These are phyloP conservation scores for Upupa epops DNA, from an alignment of 2,113 vertebrate genomes.

Conservation along the genomic window DNA sequence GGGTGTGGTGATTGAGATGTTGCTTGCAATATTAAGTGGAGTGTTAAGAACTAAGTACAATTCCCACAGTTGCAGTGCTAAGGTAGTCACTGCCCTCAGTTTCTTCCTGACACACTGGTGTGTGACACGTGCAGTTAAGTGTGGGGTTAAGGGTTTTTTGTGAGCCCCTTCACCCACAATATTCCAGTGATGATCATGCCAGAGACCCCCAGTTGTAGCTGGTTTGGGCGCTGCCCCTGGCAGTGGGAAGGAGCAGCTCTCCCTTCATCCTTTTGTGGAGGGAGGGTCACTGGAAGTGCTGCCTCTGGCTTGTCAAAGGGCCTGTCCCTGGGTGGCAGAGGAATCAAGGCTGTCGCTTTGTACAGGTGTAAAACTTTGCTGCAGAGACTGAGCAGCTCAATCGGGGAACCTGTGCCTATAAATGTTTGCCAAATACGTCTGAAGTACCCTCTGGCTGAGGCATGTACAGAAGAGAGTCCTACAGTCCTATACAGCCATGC, in stretches of 20 bases:
- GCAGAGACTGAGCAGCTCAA: not conserved
- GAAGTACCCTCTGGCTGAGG: not conserved
- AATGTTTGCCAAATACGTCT: not conserved
- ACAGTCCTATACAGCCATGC: accelerated
- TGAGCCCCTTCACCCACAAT: not conserved
- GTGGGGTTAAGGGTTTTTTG: not conserved
- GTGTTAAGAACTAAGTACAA: not conserved
- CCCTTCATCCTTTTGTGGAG: accelerated
- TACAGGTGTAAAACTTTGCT: not conserved
- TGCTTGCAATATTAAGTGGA: not conserved
- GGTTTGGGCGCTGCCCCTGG: not conserved
- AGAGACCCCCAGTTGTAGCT: not conserved
- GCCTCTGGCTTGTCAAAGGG: not conserved
- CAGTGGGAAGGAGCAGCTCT: not conserved
- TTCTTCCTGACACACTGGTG: not conserved
- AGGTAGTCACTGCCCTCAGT: not conserved
- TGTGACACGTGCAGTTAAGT: not conserved
- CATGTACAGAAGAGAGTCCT: not conserved
- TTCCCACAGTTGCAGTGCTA: not conserved
- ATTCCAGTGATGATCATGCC: not conserved
- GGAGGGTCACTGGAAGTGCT: not conserved
- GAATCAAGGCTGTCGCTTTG: not conserved
- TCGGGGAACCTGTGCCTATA: not conserved
- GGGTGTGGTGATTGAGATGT: not conserved
- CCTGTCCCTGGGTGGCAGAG: not conserved